These are phyloP conservation scores for Caenorhabditis briggsae DNA, from an alignment of 1,140 invertebrate genomes.

Conservation along the genomic window DNA sequence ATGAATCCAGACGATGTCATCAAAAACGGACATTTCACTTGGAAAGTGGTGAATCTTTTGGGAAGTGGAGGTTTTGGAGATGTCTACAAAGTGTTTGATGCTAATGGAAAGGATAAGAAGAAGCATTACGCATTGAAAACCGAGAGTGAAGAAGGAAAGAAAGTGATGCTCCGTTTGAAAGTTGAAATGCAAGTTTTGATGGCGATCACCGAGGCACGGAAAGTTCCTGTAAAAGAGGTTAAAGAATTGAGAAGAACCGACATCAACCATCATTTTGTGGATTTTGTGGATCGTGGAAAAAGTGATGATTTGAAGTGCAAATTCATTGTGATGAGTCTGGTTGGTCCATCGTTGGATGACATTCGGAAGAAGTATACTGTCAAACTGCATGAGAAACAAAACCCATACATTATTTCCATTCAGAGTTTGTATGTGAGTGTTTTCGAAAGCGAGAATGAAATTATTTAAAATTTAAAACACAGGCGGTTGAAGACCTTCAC, in stretches of 20 bases:
- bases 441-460: too few relatives aligned
- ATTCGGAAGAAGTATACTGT: too few relatives aligned
- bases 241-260: neutral
- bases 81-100: constrained; percentile 33
- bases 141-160: neutral
- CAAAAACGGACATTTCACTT: neutral
- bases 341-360: too few relatives aligned
- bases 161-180: constrained; percentile 34
- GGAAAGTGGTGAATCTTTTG: neutral
- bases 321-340: too few relatives aligned
- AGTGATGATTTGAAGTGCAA: too few relatives aligned
- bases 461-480: neutral
- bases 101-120: neutral
- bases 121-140: constrained; percentile 15
- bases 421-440: too few relatives aligned
- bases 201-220: neutral
- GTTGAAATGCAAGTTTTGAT: constrained; percentile 26
- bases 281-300: too few relatives aligned
- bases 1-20: neutral
- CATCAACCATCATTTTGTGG: neutral
- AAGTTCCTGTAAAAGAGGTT: neutral
- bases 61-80: constrained; percentile 40
- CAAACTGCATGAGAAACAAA: too few relatives aligned
- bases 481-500: constrained; percentile 25
- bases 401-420: too few relatives aligned